Base-by-base conservation (phyloP, 2,888 invertebrate genomes). In the Plebejus anna region DNA sequence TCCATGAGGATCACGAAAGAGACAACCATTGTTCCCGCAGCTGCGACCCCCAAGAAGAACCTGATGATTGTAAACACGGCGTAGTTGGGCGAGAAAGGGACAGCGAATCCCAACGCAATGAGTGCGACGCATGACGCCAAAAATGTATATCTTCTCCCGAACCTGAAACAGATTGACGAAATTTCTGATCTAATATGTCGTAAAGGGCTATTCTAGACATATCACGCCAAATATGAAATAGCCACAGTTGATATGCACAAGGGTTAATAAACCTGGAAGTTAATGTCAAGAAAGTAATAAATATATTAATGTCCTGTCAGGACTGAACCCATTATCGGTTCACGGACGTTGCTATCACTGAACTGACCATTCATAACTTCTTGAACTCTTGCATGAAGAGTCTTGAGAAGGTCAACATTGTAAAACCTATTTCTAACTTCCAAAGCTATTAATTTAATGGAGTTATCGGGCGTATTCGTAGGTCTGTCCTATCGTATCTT, bases 1-100 rank as follows among this genome's bases (percentile, higher is more conserved):
- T 96, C 96, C 96, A 96, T 96, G 42, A 96, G 89, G 32, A 96
- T 90, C 1, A 96, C 96, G 81, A 96, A 96, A 80, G 96, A 96
- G 72, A 96, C 96, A 70, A 97, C 96, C 96, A 97, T 97, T 7
- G 96, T 96, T 51, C 97, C 97, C 7, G 97, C 96, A 0, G 96
- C 96, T n/a, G 96, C 96, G 77, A 96, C 84, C 0, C 97, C 97
- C 22, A 95, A 94, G 73, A 97, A 84, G 85, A 97, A 96, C 79
- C 97, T 90, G 61, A 96, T 89, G 0, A 95, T 70, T 3, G 97
- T 94, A 85, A 97, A 96, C 5, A 85, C 80, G 32, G 79, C 84
- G 82, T 90, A 94, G 83, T 94, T 95, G 0, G 96, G 96, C 0
- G 96, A 95, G 81, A 96, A 94, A 0, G 97, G 96, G 42, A 96